Percentiles rank a stretch among this genome's conserved stretches.
Evolutionary conservation across 2,113 vertebrate species (phyloP).

Genomic region (Orthochromis indermauri): DNA sequence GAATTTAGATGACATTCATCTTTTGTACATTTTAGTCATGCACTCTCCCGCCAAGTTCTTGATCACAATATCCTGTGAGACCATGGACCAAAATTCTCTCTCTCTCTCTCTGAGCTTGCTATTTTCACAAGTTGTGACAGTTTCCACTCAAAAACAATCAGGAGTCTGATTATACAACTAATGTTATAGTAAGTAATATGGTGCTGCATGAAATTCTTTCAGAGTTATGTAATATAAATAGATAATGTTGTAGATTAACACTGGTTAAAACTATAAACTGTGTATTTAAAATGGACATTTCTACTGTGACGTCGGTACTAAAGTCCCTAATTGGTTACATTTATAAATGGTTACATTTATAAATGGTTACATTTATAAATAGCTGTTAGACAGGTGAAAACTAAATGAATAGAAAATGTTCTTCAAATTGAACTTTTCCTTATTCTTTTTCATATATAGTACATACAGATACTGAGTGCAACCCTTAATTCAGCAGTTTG

Average conservation of each 20-base stretch:
- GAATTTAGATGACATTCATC: background rate
- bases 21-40: background rate
- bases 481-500: background rate
- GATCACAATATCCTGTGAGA: background rate
- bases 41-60: background rate
- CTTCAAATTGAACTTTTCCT: background rate
- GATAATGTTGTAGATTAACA: background rate
- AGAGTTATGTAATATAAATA: background rate
- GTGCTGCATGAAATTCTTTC: background rate
- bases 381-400: background rate
- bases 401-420: background rate
- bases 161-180: background rate
- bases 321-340: too few relatives aligned
- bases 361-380: background rate
- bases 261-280: background rate
- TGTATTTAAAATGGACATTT: background rate
- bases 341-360: background rate
- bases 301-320: fast-evolving
- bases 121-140: background rate
- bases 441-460: background rate
- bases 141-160: background rate
- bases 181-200: background rate
- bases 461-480: background rate
- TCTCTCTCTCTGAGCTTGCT: background rate
- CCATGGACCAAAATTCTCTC: background rate